Evolutionary conservation across 1,140 invertebrate genomes (phyloP).

Genomic region (Caenorhabditis inopinata): DNA sequence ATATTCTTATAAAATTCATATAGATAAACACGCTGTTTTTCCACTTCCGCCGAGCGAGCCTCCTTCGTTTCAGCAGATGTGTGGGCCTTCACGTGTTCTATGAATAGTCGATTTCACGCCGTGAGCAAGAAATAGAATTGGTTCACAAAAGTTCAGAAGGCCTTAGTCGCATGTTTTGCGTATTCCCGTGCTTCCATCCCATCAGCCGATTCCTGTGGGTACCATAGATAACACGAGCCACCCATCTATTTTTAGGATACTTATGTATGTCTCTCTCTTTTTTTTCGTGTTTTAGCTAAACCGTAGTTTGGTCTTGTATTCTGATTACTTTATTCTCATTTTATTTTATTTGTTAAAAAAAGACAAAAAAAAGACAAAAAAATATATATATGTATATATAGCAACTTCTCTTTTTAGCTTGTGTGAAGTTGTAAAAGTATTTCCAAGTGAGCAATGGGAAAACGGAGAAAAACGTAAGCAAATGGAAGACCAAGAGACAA

Average conservation of each 20-base stretch:
- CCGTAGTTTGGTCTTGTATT: slow-evolving; percentile 20
- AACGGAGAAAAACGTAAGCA: too few species aligned
- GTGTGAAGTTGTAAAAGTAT: background rate
- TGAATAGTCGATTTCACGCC: background rate
- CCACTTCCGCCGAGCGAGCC: too few species aligned
- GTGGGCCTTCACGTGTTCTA: background rate
- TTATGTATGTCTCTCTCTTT: background rate
- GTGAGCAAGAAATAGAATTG: background rate
- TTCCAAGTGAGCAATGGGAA: background rate
- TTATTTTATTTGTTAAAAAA: too few species aligned
- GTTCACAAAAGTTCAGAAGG: slow-evolving; percentile 17
- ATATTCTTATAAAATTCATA: background rate
- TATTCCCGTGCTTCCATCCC: background rate
- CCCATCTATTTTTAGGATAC: slow-evolving; percentile 26
- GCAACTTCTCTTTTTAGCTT: background rate
- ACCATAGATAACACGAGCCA: slow-evolving; percentile 25
- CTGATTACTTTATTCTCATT: slow-evolving; percentile 20
- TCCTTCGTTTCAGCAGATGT: background rate
- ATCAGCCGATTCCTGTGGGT: slow-evolving; percentile 10
- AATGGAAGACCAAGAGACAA: background rate
- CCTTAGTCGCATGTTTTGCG: background rate
- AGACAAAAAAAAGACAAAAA: too few species aligned
- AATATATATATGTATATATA: background rate
- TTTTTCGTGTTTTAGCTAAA: background rate
- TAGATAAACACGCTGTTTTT: background rate